Conservation (phyloP, 2,113 vertebrate species). For the Orientallactaga bullata region DNA sequence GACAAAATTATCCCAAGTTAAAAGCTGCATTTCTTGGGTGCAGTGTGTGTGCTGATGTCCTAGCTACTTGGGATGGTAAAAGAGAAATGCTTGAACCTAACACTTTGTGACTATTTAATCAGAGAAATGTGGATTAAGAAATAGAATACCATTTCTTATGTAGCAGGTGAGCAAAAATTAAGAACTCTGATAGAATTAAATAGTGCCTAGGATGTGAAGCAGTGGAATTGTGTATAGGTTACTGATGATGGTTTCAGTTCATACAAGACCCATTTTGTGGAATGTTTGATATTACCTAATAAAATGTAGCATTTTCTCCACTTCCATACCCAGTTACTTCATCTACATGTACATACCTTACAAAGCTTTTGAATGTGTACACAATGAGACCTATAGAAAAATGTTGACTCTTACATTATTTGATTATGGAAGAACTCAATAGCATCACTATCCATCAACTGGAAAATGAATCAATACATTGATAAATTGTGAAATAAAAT, state of each 20-base stretch:
- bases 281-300: neutral
- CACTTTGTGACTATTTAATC: neutral
- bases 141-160: neutral
- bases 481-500: neutral
- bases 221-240: conserved; percentile 17
- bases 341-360: conserved; percentile 11
- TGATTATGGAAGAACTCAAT: conserved; percentile 23
- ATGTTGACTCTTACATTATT: conserved; percentile 3
- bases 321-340: neutral
- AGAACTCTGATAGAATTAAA: neutral
- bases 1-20: conserved; percentile 1
- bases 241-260: neutral
- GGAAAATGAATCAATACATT: neutral
- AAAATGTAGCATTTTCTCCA: conserved; percentile 40
- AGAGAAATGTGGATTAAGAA: conserved; percentile 46
- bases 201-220: neutral
- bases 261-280: neutral
- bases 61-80: neutral
- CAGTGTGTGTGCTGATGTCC: neutral
- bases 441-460: neutral
- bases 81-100: neutral
- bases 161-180: conserved; percentile 27
- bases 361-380: neutral
- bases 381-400: conserved; percentile 1
- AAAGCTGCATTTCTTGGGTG: neutral